phyloP scores from a whole-genome alignment of 2,797 vertebrate genomes.

The Lophius americanus region DNA sequence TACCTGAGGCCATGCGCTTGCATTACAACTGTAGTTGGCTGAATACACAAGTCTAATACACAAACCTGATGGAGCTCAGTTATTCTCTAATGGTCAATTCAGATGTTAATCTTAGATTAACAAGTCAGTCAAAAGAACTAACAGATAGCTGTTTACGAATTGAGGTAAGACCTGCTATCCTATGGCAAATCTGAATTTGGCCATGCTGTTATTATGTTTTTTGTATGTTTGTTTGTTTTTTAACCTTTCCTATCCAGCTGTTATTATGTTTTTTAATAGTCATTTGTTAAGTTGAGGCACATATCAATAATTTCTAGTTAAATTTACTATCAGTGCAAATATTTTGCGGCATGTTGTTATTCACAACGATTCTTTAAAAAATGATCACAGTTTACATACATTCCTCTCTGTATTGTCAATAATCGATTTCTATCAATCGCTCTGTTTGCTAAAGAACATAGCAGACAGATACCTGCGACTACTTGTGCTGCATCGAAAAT shows the following conservation, averaged over 20 bases:
- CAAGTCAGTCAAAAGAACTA: slow-evolving; percentile 64
- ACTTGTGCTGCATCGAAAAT: slow-evolving; percentile 3
- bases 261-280: too few relatives aligned
- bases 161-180: slow-evolving; percentile 17
- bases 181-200: slow-evolving; percentile 20
- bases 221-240: background rate
- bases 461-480: slow-evolving; percentile 21
- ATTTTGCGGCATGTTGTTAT: slow-evolving; percentile 20
- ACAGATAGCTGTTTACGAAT: slow-evolving; percentile 68
- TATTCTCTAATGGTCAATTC: slow-evolving; percentile 80
- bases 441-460: slow-evolving; percentile 20
- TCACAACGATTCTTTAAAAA: background rate
- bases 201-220: slow-evolving; percentile 1
- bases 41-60: slow-evolving; percentile 85
- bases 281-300: too few relatives aligned
- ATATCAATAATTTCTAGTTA: too few relatives aligned
- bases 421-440: slow-evolving; percentile 24
- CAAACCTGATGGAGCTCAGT: slow-evolving; percentile 73
- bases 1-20: slow-evolving; percentile 58
- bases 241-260: too few relatives aligned
- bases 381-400: slow-evolving; percentile 14
- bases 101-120: slow-evolving; percentile 82
- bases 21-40: slow-evolving; percentile 39
- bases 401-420: slow-evolving; percentile 30
- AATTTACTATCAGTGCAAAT: background rate